Base-by-base conservation (phyloP, 2,888 invertebrate species). In the Ormyrus nitidulus region DNA sequence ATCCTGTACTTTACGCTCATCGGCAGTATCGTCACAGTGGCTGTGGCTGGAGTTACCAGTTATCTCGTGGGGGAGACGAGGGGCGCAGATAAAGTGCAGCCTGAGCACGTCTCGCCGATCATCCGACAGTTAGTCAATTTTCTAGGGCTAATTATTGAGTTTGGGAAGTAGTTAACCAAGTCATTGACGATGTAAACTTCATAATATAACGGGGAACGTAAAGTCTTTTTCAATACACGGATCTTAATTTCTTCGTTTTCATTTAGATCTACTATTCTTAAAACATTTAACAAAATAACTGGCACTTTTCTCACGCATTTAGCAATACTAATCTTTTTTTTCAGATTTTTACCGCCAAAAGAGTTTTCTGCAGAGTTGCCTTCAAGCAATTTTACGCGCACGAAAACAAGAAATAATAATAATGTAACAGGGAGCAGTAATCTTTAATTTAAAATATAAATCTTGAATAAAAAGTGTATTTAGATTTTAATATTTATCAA, bases 1-100 rank as follows among this genome's bases (percentile, higher is more conserved):
- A 94, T 94, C 88, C 93, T 95, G 78, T 95, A 94, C 90, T 95
- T 94, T 85, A 93, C 93, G 0, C 91, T 93, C 8, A 93, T 94
- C 7, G 95, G 94, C 0, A 92, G 93, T 0, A 84, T 93, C 0
- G 91, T 93, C 0, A 56, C 62, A 6, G 92, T 93, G 0, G 90
- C 94, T 0, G 87, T 93, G 4, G 92, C 94, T 8, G 94, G 94
- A 5, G 89, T 93, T 10, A 92, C 94, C 89, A 95, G 95, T 85
- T 93, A 93, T 82, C 84, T 93, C 44, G 93, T 93, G 0, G 92
- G 93, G 0, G 91, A 92, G 74, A 91, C 92, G 13, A 91, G 92
- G 0, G 59, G 92, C 0, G 4, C 66, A 5, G 90, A 91, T 48
- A 91, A 92, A 13, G 90, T 94, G 83, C 92, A 93, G 86, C 93